Percentiles rank a stretch among this genome's conserved stretches.
Conservation (phyloP, 2,888 invertebrate species). For the Abscondita cerata region DNA sequence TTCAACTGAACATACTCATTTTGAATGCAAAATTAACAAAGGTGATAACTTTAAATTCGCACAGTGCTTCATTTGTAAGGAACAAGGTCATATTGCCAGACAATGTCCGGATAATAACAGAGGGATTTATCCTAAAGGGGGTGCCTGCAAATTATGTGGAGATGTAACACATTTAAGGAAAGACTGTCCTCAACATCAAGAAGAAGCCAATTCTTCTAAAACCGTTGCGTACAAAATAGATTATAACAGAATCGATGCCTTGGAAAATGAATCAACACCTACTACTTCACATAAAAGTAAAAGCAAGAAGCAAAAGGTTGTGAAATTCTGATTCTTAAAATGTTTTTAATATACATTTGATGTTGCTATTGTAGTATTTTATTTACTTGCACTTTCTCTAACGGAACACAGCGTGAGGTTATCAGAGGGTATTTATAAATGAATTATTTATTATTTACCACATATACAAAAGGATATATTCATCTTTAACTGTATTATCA, state of each 20-base stretch:
- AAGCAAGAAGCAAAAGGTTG: conserved; percentile 46
- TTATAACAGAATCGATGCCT: conserved; percentile 49
- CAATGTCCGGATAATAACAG: conserved; percentile 89
- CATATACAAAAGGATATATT: conserved; percentile 9
- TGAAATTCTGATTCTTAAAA: conserved; percentile 50
- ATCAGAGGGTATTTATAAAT: no score
- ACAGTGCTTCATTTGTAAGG: conserved; percentile 86
- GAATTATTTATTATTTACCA: no score
- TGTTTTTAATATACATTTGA: neutral
- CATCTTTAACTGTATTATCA: neutral
- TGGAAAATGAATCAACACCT: conserved; percentile 35
- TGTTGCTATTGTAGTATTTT: neutral
- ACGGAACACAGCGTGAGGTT: no score
- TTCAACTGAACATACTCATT: conserved; percentile 83
- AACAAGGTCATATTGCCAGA: conserved; percentile 85
- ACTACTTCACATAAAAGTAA: conserved; percentile 5
- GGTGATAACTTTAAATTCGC: conserved; percentile 79
- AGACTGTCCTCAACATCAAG: conserved; percentile 71
- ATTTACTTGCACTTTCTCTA: neutral
- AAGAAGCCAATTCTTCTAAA: conserved; percentile 47
- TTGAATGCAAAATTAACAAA: conserved; percentile 73
- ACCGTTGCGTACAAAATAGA: conserved; percentile 47
- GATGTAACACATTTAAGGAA: conserved; percentile 85
- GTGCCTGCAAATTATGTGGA: conserved; percentile 82
- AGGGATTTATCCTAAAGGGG: conserved; percentile 87